phyloP scores from a whole-genome alignment of 2,113 vertebrate species.

The Alosa alosa region DNA sequence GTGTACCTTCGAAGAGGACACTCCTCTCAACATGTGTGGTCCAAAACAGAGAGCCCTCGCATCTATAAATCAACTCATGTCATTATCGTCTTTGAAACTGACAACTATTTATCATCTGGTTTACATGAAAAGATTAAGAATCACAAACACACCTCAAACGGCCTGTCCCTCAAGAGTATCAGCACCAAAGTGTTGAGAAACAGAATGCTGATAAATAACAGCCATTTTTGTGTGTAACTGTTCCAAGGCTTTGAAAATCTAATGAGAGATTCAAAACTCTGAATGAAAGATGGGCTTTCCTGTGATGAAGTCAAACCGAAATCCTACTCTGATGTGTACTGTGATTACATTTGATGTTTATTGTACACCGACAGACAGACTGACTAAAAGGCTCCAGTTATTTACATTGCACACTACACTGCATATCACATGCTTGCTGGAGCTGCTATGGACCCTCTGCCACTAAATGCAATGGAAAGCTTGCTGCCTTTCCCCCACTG shows the following conservation, averaged over 20 bases:
- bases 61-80: slow-evolving; percentile 6
- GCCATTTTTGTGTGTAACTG: neutral
- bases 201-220: neutral
- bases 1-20: neutral
- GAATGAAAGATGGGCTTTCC: neutral
- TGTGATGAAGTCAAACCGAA: neutral
- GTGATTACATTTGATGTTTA: slow-evolving; percentile 14
- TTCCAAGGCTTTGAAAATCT: slow-evolving; percentile 2
- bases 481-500: neutral
- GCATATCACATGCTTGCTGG: neutral
- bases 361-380: neutral
- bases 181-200: slow-evolving; percentile 8
- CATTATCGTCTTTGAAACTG: slow-evolving; percentile 18
- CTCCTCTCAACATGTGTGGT: neutral
- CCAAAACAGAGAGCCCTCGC: neutral
- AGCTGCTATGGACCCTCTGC: neutral
- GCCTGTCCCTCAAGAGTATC: neutral
- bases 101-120: slow-evolving; percentile 10
- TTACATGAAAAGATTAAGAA: slow-evolving; percentile 14
- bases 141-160: neutral
- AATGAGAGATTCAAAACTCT: neutral
- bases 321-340: neutral
- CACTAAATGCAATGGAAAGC: neutral
- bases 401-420: neutral
- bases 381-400: neutral